A percentile compares a stretch with the other conserved stretches of the same genome.
These are phyloP conservation scores for Zaprionus camerounensis DNA, from an alignment of 1,140 invertebrate genomes.

Conservation along the genomic window DNA sequence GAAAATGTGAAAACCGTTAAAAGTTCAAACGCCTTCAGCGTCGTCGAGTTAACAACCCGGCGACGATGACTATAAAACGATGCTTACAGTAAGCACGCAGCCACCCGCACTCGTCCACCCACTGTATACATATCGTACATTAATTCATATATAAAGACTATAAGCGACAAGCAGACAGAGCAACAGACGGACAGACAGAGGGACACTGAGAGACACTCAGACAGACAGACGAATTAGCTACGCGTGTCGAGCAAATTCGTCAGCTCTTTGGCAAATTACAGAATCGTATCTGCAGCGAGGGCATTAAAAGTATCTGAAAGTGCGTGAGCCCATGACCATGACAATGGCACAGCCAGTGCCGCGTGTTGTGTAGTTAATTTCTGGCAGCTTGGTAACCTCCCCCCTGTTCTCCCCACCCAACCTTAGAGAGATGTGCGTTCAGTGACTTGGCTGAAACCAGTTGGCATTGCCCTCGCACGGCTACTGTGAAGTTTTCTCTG, in stretches of 20 bases:
- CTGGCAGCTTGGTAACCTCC: constrained; percentile 19
- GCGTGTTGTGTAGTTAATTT: constrained; percentile 25
- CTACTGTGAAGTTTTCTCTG: constrained; percentile 49
- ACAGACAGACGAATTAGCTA: constrained; percentile 58
- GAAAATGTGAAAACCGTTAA: constrained; percentile 67
- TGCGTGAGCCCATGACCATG: constrained; percentile 50
- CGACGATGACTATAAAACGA: constrained; percentile 36
- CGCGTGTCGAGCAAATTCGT: constrained; percentile 50
- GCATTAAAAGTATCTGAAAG: constrained; percentile 36
- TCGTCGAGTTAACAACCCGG: constrained; percentile 60
- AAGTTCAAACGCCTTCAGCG: constrained; percentile 67
- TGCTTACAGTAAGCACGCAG: constrained; percentile 19
- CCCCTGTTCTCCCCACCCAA: too few species aligned
- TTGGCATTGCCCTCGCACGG: constrained; percentile 55
- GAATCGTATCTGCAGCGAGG: constrained; percentile 25
- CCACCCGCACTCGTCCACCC: not conserved
- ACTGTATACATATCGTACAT: constrained; percentile 10
- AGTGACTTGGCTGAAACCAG: constrained; percentile 55
- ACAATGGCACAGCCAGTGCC: constrained; percentile 18
- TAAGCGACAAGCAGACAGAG: not conserved
- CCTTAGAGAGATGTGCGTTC: constrained; percentile 14
- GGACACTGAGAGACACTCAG: constrained; percentile 16
- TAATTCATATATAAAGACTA: constrained; percentile 10
- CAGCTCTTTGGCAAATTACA: constrained; percentile 35
- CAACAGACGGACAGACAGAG: not conserved